These are phyloP conservation scores for Aethes cnicana DNA, from an alignment of 2,888 invertebrate genomes.

Conservation along the genomic window DNA sequence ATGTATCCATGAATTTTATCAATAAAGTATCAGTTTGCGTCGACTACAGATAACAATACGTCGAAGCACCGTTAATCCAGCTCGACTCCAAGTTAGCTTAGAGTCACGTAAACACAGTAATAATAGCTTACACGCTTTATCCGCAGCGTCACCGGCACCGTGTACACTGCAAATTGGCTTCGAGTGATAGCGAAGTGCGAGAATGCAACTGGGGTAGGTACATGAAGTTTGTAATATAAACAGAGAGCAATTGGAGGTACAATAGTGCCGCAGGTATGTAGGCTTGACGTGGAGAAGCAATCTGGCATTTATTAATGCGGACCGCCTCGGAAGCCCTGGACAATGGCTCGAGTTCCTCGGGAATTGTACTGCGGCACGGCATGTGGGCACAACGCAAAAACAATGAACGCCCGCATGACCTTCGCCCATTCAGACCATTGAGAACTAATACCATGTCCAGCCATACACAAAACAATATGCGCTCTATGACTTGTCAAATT, in stretches of 20 bases:
- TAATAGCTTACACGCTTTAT: constrained; percentile 11
- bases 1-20: too few relatives aligned
- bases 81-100: constrained; percentile 1
- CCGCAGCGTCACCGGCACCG: constrained; percentile 1
- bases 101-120: neutral
- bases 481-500: neutral
- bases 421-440: constrained; percentile 58
- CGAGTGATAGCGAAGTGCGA: constrained; percentile 26
- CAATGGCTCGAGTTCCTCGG: constrained; percentile 59
- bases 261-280: constrained; percentile 34
- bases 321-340: constrained; percentile 56
- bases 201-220: constrained; percentile 24
- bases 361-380: constrained; percentile 50
- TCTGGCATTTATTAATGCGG: constrained; percentile 63
- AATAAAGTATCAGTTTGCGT: neutral
- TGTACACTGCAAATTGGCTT: constrained; percentile 20
- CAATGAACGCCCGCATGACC: constrained; percentile 50
- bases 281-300: constrained; percentile 45
- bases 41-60: neutral
- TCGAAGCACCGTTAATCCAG: constrained; percentile 6
- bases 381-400: constrained; percentile 47
- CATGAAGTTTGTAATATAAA: constrained; percentile 33
- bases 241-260: constrained; percentile 33
- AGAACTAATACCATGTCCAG: constrained; percentile 43
- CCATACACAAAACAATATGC: neutral